Evolutionary conservation across 2,888 invertebrate genomes (phyloP).

Genomic region (Lysandra coridon): DNA sequence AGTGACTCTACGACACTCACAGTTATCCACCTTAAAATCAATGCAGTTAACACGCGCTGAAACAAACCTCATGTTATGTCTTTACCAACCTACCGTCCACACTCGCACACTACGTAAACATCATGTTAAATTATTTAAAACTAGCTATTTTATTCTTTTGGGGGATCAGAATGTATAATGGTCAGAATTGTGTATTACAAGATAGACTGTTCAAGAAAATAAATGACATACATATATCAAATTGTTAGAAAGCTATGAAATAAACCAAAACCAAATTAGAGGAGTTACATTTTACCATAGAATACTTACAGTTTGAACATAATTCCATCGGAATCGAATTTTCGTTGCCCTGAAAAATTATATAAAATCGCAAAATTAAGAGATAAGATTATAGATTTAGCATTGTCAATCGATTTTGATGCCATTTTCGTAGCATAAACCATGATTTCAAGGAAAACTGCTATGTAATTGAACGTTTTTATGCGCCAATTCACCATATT

Average conservation of each 20-base stretch:
- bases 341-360: constrained; percentile 92
- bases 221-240: constrained; percentile 26
- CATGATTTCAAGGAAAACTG: constrained; percentile 20
- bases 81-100: constrained; percentile 57
- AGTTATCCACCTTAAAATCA: constrained; percentile 82
- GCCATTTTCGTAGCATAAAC: constrained; percentile 24
- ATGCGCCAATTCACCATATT: constrained; percentile 10
- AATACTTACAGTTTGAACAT: constrained; percentile 95
- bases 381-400: not conserved
- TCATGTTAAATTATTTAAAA: constrained; percentile 21
- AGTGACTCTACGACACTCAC: constrained; percentile 79
- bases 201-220: not conserved
- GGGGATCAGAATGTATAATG: constrained; percentile 25
- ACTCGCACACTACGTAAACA: constrained; percentile 38
- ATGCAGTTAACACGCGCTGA: constrained; percentile 82
- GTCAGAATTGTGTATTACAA: not conserved
- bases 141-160: constrained; percentile 20
- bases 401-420: not conserved
- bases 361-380: constrained; percentile 16
- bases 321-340: constrained; percentile 97
- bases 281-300: constrained; percentile 34
- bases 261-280: constrained; percentile 39
- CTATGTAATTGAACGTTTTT: constrained; percentile 25
- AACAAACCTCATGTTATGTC: constrained; percentile 76
- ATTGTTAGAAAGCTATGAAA: constrained; percentile 41